These are phyloP conservation scores for Acrossocheilus wenchowensis DNA, from an alignment of 2,797 vertebrate genomes.

Conservation along the genomic window DNA sequence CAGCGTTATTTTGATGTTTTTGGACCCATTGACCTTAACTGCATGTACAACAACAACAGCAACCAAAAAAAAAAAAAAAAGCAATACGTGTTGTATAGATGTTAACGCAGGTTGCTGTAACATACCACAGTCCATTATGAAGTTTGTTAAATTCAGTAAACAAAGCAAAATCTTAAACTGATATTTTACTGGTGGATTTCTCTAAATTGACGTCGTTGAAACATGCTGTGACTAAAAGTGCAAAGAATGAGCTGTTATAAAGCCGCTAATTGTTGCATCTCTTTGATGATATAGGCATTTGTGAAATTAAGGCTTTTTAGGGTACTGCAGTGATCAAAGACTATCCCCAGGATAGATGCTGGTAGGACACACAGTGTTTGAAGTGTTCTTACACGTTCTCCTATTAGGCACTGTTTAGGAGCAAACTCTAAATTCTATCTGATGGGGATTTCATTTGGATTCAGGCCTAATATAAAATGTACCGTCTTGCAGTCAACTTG, in stretches of 20 bases:
- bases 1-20: neutral
- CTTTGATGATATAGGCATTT: conserved; percentile 47
- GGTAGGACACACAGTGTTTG: conserved; percentile 36
- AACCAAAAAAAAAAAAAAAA: neutral
- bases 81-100: neutral
- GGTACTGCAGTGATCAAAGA: conserved; percentile 48
- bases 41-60: neutral
- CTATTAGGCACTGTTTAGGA: conserved; percentile 51
- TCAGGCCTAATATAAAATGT: conserved; percentile 46
- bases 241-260: conserved; percentile 22
- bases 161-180: neutral
- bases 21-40: neutral
- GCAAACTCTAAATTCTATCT: conserved; percentile 43
- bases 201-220: conserved; percentile 34
- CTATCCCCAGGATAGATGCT: conserved; percentile 42
- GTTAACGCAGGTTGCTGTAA: neutral
- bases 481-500: conserved; percentile 33
- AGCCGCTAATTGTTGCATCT: conserved; percentile 36
- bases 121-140: neutral
- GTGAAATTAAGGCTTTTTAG: conserved; percentile 46
- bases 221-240: conserved; percentile 18
- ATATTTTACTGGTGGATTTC: neutral
- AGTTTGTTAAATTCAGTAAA: conserved; percentile 18
- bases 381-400: conserved; percentile 46
- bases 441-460: conserved; percentile 44